phyloP scores from a whole-genome alignment of 2,888 invertebrate species.

The Lysandra bellargus region DNA sequence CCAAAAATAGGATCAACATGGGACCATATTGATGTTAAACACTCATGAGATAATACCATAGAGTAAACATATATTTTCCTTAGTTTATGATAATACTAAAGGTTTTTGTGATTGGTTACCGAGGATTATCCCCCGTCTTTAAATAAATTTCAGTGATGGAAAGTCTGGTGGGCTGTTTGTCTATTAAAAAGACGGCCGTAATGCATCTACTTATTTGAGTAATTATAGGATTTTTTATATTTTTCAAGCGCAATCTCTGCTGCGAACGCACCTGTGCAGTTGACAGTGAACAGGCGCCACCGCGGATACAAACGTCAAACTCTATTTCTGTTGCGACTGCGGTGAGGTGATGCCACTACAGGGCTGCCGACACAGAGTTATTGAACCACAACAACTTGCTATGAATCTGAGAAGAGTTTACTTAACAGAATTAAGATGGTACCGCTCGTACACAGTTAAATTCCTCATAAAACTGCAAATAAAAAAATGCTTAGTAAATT shows the following conservation, averaged over 20 bases:
- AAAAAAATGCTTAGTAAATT: not conserved
- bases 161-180: too few species aligned
- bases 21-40: too few species aligned
- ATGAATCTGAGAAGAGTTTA: not conserved
- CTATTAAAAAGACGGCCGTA: too few species aligned
- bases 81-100: too few species aligned
- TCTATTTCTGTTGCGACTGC: conserved; percentile 76
- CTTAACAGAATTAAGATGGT: not conserved
- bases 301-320: conserved; percentile 77
- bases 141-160: too few species aligned
- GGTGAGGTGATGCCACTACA: conserved; percentile 51
- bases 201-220: not conserved
- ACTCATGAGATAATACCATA: too few species aligned
- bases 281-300: conserved; percentile 80
- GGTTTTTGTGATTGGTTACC: too few species aligned
- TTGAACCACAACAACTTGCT: not conserved
- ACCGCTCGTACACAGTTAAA: not conserved
- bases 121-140: too few species aligned
- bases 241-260: conserved; percentile 44
- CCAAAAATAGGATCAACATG: too few species aligned
- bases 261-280: conserved; percentile 59
- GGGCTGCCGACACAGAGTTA: not conserved
- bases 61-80: too few species aligned
- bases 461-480: not conserved
- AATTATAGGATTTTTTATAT: not conserved